Evolutionary conservation across 2,113 vertebrate species (phyloP), one percentile per base, ranked within the genome.

Genomic region (Pterocles orientalis): DNA sequence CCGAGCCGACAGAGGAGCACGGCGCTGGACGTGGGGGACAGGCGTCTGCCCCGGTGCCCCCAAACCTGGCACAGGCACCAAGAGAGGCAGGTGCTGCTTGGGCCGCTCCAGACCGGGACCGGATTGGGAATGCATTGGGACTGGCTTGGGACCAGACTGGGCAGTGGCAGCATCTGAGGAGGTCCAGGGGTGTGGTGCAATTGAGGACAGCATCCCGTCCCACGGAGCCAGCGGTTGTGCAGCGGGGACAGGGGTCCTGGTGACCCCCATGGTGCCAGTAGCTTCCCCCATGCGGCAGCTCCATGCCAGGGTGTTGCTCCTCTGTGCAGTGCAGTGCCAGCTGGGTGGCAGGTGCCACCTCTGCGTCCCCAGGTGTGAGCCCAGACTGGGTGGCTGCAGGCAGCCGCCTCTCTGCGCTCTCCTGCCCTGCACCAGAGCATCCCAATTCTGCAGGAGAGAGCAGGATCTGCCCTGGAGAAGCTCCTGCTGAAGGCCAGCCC

Each of bases 251-350:
- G 25, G 48, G 21, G 5, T 72, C 50, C 12, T 6, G 2, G 56
- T 45, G 53, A 75, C 64, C 66, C 39, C 48, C 2, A 0, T 1
- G 6, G 29, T 88, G 71, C 47, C 7, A 0, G 41, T 34, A 53
- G 24, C 50, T 51, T 56, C 60, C 31, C n/a, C 24, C 2, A 1
- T 33, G 65, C 29, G 1, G 1, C 1, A 41, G 41, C 41, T 41
- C 41, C 41, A 14, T 41, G 3, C 75, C 3, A 10, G 39, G 36
- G 14, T 4, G 2, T 28, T 39, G 29, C 26, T 73, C 7, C 61
- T 65, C 8, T 5, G 2, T 3, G 0, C 6, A 1, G 50, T 50
- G 16, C 3, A 1, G 53, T 82, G 47, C 36, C 33, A 64, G 31
- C 39, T 17, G 36, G 29, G 57, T 50, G 53, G 10, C 79, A 64